phyloP scores from a whole-genome alignment of 2,888 invertebrate species.

The Lumbricus terrestris region DNA sequence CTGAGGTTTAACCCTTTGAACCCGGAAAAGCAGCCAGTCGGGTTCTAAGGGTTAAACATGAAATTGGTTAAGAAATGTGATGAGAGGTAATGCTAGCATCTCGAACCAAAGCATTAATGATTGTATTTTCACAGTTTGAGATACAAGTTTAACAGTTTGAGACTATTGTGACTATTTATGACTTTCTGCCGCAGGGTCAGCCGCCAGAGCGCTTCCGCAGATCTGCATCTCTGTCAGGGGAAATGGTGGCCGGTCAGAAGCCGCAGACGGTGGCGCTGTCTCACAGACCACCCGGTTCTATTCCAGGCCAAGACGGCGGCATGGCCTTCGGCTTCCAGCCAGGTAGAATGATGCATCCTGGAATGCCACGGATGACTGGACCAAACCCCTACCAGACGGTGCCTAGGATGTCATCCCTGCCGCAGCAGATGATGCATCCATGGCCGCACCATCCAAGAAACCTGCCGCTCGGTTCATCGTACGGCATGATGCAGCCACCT shows the following conservation, averaged over 20 bases:
- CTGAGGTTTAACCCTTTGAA: too few relatives aligned
- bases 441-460: background rate
- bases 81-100: too few relatives aligned
- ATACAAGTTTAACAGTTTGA: background rate
- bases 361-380: background rate
- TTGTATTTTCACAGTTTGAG: background rate
- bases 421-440: background rate
- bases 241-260: background rate
- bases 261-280: background rate
- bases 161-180: background rate
- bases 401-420: background rate
- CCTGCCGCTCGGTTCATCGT: background rate
- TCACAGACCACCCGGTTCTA: background rate
- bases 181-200: background rate
- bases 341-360: constrained; percentile 6
- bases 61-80: too few relatives aligned
- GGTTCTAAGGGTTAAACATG: too few relatives aligned
- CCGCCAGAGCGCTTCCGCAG: background rate
- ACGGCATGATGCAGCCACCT: background rate
- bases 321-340: background rate
- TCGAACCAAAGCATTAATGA: background rate
- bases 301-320: background rate
- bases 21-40: too few relatives aligned
- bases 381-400: background rate
- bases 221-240: background rate